These are phyloP conservation scores for Papilio demoleus DNA, from an alignment of 2,888 invertebrate species.

Conservation along the genomic window DNA sequence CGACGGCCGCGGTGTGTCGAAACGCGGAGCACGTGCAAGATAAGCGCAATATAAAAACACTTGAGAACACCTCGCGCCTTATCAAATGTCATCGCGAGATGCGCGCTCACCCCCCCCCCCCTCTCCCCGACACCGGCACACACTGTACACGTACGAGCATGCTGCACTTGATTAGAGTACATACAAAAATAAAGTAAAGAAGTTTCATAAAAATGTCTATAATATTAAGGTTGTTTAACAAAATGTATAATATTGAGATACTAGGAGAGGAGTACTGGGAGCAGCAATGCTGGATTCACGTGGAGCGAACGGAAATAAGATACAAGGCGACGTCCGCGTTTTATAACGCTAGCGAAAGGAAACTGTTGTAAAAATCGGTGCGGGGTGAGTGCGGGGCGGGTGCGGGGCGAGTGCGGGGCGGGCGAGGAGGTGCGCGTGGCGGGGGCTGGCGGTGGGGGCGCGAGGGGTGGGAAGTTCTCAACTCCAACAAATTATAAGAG, in stretches of 20 bases:
- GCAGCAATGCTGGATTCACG: too few relatives aligned
- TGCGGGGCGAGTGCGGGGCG: not conserved
- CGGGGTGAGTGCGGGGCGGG: not conserved
- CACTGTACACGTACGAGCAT: not conserved
- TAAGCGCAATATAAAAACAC: slow-evolving; percentile 30
- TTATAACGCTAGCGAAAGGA: slow-evolving; percentile 15
- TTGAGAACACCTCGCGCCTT: slow-evolving; percentile 22
- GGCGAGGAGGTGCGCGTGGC: not conserved
- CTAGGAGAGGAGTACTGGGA: not conserved
- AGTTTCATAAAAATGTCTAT: not conserved
- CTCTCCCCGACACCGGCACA: not conserved
- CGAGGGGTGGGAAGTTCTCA: slow-evolving; percentile 23
- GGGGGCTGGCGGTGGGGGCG: not conserved
- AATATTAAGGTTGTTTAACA: too few relatives aligned
- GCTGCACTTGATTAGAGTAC: not conserved
- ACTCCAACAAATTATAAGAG: slow-evolving; percentile 37
- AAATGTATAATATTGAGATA: not conserved
- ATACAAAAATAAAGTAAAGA: not conserved
- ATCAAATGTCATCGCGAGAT: slow-evolving; percentile 21
- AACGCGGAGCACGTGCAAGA: slow-evolving; percentile 26
- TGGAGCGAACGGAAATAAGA: slow-evolving; percentile 20
- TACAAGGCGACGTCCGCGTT: slow-evolving; percentile 9
- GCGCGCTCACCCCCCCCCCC: not conserved
- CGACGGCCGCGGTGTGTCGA: slow-evolving; percentile 1
- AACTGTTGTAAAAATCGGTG: slow-evolving; percentile 12